Percentiles rank a stretch among this genome's conserved stretches.
Evolutionary conservation across 2,888 invertebrate genomes (phyloP).

Genomic region (Nezara viridula): DNA sequence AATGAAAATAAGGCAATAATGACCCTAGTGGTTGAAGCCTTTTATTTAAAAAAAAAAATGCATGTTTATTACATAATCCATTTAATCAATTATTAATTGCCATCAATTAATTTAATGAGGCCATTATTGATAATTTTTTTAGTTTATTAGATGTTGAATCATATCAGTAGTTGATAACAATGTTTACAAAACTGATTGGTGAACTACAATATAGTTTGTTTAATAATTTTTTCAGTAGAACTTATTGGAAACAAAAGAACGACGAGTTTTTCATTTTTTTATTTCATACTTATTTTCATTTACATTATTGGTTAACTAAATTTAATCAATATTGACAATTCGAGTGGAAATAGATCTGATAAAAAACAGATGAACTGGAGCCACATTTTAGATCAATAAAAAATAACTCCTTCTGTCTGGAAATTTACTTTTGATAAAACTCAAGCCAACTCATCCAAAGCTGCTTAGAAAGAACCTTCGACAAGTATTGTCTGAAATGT

Average conservation of each 20-base stretch:
- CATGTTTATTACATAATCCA: background rate
- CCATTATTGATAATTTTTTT: background rate
- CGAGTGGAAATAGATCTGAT: background rate
- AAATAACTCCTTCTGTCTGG: background rate
- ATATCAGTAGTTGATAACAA: background rate
- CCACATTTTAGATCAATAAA: too few species aligned
- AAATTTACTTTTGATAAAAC: background rate
- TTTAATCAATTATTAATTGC: background rate
- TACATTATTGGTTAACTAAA: background rate
- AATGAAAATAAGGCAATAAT: too few species aligned
- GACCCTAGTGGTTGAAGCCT: too few species aligned
- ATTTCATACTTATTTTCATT: background rate
- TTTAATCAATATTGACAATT: background rate
- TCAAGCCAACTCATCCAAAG: too few species aligned
- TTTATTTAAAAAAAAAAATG: too few species aligned
- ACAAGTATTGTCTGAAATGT: too few species aligned
- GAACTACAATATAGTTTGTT: background rate
- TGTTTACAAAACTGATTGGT: background rate
- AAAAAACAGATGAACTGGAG: too few species aligned
- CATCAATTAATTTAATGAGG: background rate
- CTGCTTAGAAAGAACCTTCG: too few species aligned
- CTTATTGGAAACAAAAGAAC: background rate
- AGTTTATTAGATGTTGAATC: background rate
- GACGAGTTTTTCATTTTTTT: background rate
- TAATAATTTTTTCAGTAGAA: background rate